Conservation (phyloP, 2,888 invertebrate species). For the Platypus cylindrus region DNA sequence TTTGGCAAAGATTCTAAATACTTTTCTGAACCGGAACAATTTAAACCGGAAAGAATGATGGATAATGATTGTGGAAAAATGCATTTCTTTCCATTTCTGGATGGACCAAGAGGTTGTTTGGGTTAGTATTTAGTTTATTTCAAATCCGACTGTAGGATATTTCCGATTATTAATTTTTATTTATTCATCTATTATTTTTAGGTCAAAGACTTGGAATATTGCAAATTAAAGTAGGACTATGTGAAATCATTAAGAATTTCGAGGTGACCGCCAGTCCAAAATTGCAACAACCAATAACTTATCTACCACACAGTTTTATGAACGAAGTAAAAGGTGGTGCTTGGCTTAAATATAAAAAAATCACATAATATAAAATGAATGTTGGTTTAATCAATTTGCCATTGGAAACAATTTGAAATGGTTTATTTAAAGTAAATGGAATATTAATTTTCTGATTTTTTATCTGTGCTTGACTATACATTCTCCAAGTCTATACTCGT, state of each 20-base stretch:
- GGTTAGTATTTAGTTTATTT: too few species aligned
- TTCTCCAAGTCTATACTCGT: too few species aligned
- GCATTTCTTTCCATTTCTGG: conserved; percentile 10
- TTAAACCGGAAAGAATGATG: conserved; percentile 11
- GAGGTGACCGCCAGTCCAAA: conserved; percentile 25
- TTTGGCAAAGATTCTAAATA: conserved; percentile 11
- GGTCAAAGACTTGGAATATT: conserved; percentile 21
- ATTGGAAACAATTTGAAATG: too few species aligned
- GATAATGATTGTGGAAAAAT: conserved; percentile 5
- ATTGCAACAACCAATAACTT: conserved; percentile 14
- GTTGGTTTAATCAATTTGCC: too few species aligned
- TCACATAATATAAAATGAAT: too few species aligned
- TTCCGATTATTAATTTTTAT: too few species aligned
- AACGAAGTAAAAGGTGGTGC: conserved; percentile 7
- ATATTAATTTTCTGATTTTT: too few species aligned
- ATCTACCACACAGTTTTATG: conserved; percentile 1
- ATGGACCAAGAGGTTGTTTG: conserved; percentile 10
- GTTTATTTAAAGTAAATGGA: too few species aligned
- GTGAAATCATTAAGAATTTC: conserved; percentile 27
- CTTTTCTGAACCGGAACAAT: conserved; percentile 8
- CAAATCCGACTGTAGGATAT: too few species aligned
- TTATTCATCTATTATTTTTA: too few species aligned
- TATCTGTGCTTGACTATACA: too few species aligned
- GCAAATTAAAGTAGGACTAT: conserved; percentile 32
- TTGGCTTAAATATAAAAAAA: conserved; percentile 9